Base-by-base conservation (phyloP, 2,797 vertebrate species). In the Muraenolepis orangiensis region DNA sequence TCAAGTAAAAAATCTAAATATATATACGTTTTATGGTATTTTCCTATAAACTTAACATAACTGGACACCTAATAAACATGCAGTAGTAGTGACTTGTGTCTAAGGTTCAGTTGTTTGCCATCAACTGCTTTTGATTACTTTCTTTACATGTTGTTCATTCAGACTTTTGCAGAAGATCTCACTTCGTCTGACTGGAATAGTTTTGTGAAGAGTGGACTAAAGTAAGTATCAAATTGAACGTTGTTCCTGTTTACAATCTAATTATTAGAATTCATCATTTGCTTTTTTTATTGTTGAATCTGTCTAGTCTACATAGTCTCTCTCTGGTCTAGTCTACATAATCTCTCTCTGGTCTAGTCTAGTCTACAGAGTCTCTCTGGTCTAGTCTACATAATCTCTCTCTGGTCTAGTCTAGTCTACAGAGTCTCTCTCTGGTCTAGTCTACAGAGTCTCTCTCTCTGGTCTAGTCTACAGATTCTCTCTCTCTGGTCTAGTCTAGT, bases 131-230 rank as follows among this genome's bases (percentile, higher is more conserved):
- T 67, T 28, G 7, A 6, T 26, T 16, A 40, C 68, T 8, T 68
- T 76, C 23, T 34, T 20, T 31, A n/a, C 14, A 0, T n/a, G 40
- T 40, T 66, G 70, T 26, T 26, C 23, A 10, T 42, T 1, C 88
- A 98, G 97, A 74, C 32, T 2, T 80, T 83, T 1, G 71, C 92
- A 78, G 87, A 86, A 34, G 90, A 95, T 67, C 79, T 97, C 75
- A 78, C 88, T 38, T 89, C 94, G 18, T 86, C 87, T 18, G 95
- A 96, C 1, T 99, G 97, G 97, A 95, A 95, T 87, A 87, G 69
- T 82, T 91, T 98, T 80, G 91, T 98, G 81, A 98, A 96, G 88
- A 86, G 78, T 0, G 98, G 98, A 75, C 94, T 99, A n/a, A 99
- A 95, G 98, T 98, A 90, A 88, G 95, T 23, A 10, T 57, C 20